Evolutionary conservation across 2,113 vertebrate species (phyloP).

Genomic region (human (Homo sapiens)): GRCh38 chr3:183528001-183528500

Average conservation of each 20-base stretch:
- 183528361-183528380: not conserved
- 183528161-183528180: not conserved
- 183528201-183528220: not conserved
- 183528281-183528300: not conserved
- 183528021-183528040: not conserved
- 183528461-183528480: not conserved
- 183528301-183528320: not conserved
- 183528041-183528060: not conserved
- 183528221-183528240: not conserved
- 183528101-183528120: not conserved
- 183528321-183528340: not conserved
- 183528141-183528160: not conserved
- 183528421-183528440: not conserved
- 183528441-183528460: not conserved
- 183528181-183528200: not conserved
- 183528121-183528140: not conserved
- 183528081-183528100: not conserved
- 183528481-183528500: not conserved
- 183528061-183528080: not conserved
- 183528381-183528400: not conserved
- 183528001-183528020: slow-evolving; percentile 95
- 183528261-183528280: not conserved
- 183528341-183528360: not conserved
- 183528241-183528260: not conserved
- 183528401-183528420: not conserved